A percentile compares a stretch with the other conserved stretches of the same genome.
Conservation (phyloP, 2,113 vertebrate genomes). For the Lynx canadensis region DNA sequence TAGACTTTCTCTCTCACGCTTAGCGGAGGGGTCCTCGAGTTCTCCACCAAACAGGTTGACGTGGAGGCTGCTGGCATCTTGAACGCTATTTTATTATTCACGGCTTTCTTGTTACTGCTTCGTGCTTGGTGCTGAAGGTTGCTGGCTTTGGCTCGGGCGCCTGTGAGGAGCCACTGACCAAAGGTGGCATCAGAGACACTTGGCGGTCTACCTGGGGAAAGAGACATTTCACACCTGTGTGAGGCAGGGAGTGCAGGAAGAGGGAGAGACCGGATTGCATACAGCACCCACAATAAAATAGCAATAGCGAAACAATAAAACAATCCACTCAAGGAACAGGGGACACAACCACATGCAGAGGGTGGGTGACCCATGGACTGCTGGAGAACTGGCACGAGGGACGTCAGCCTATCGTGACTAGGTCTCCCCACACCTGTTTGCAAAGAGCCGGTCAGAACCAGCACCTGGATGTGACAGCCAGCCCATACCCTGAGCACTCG, state of each 20-base stretch:
- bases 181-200: neutral
- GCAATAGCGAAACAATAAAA: constrained; percentile 52
- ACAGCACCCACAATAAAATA: constrained; percentile 31
- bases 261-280: constrained; percentile 38
- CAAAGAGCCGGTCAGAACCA: constrained; percentile 28
- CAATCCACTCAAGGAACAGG: constrained; percentile 4
- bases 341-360: neutral
- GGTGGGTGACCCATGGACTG: neutral
- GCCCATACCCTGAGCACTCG: neutral
- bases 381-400: neutral
- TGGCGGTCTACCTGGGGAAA: neutral
- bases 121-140: neutral
- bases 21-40: too few relatives aligned
- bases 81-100: neutral
- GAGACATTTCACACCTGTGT: neutral
- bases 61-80: neutral
- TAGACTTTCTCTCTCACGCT: neutral
- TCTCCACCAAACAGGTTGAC: too few relatives aligned
- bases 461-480: neutral
- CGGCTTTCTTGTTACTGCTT: neutral
- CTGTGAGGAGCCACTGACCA: neutral
- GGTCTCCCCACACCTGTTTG: constrained; percentile 16
- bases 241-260: neutral
- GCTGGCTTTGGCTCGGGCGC: neutral
- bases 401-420: neutral